These are phyloP conservation scores for Diplodus puntazzo DNA, from an alignment of 2,797 vertebrate genomes.

Conservation along the genomic window DNA sequence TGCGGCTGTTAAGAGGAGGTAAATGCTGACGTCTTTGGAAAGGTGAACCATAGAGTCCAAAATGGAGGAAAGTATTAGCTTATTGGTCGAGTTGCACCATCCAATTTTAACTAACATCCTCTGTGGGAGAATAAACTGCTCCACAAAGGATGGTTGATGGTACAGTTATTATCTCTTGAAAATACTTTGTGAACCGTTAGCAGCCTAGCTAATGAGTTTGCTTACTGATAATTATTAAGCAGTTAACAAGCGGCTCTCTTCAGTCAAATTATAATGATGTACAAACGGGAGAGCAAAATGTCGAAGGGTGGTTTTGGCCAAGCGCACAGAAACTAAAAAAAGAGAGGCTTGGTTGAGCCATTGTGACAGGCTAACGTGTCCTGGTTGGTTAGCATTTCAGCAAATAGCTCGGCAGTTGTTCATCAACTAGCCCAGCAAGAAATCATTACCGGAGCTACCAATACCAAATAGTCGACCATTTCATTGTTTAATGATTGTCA, in stretches of 20 bases:
- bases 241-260: neutral
- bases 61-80: neutral
- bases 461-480: neutral
- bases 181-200: neutral
- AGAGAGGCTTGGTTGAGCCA: neutral
- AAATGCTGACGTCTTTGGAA: neutral
- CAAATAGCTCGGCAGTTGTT: neutral
- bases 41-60: neutral
- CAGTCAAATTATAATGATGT: neutral
- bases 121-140: neutral
- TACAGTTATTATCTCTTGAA: neutral
- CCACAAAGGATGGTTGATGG: neutral
- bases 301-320: neutral
- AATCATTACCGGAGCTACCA: neutral
- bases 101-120: neutral
- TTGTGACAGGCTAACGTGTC: neutral
- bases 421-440: neutral
- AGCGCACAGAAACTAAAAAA: neutral
- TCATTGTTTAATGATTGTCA: neutral
- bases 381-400: neutral
- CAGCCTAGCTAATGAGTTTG: neutral
- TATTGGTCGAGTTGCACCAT: neutral
- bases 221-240: neutral
- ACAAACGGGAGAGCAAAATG: neutral
- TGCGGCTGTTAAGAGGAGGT: neutral